A percentile compares a stretch with the other conserved stretches of the same genome.
phyloP scores from a whole-genome alignment of 1,140 invertebrate species.

The Melipona quadrifasciata region DNA sequence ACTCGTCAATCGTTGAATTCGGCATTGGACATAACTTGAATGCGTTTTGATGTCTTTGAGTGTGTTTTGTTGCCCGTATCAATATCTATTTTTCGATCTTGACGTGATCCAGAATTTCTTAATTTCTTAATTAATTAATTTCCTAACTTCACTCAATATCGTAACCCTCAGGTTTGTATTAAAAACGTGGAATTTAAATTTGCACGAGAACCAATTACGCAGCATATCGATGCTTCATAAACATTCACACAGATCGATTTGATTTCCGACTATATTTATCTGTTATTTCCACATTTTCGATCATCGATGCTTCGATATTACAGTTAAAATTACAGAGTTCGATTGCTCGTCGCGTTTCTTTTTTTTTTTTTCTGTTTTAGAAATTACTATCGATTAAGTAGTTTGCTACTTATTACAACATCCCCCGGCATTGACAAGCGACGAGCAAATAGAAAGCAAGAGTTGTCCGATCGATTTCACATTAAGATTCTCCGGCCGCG shows the following conservation, averaged over 20 bases:
- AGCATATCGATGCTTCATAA: background rate
- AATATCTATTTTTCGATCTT: background rate
- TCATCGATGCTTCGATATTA: background rate
- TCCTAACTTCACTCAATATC: too few relatives aligned
- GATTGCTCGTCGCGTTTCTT: background rate
- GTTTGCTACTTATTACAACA: background rate
- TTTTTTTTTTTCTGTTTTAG: background rate
- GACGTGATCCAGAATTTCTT: background rate
- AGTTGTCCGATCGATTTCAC: slow-evolving; percentile 21
- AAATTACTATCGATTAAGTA: background rate
- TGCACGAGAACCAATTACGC: background rate
- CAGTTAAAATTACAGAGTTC: background rate
- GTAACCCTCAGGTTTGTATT: background rate
- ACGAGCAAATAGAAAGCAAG: slow-evolving; percentile 3
- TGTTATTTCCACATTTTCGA: background rate
- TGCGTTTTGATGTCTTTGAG: too few relatives aligned
- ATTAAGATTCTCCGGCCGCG: slow-evolving; percentile 23
- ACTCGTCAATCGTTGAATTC: too few relatives aligned
- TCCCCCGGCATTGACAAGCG: background rate
- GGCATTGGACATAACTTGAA: too few relatives aligned
- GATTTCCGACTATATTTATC: background rate
- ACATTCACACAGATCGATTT: background rate
- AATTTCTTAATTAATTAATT: too few relatives aligned
- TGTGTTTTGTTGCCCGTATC: too few relatives aligned
- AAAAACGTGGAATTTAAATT: background rate